A percentile compares a stretch with the other conserved stretches of the same genome.
Evolutionary conservation across 2,797 vertebrate genomes (phyloP).

Genomic region (Acrossocheilus fasciatus): DNA sequence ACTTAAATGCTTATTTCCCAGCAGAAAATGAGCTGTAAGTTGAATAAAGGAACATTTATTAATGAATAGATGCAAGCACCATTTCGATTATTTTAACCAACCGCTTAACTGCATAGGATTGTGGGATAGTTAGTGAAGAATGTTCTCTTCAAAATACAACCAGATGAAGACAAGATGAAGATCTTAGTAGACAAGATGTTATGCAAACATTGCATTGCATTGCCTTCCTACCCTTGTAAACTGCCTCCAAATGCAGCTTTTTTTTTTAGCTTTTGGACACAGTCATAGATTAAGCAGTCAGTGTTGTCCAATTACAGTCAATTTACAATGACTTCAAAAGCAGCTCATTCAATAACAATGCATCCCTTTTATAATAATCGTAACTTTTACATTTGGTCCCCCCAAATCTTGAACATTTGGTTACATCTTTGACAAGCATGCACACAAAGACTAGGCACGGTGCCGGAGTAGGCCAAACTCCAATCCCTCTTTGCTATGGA

Average conservation of each 20-base stretch:
- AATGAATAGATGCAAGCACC: not conserved
- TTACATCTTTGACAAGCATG: slow-evolving; percentile 63
- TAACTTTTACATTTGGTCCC: not conserved
- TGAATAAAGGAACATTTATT: not conserved
- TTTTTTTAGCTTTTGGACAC: not conserved
- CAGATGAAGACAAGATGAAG: not conserved
- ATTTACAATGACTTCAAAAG: not conserved
- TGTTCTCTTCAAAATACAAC: not conserved
- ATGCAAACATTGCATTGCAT: not conserved
- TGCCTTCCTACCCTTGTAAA: not conserved
- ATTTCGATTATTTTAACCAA: not conserved
- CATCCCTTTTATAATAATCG: not conserved
- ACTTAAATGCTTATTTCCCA: slow-evolving; percentile 6
- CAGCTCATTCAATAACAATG: not conserved
- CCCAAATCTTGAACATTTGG: slow-evolving; percentile 47
- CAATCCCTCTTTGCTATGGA: slow-evolving; percentile 69
- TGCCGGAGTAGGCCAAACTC: slow-evolving; percentile 69
- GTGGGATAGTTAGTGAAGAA: not conserved
- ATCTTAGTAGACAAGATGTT: slow-evolving; percentile 1
- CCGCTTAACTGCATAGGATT: not conserved
- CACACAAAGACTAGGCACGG: slow-evolving; percentile 56
- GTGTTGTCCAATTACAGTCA: not conserved
- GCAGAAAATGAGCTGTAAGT: not conserved
- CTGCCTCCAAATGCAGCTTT: not conserved
- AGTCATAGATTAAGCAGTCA: not conserved